Conservation (phyloP, 1,140 invertebrate genomes). For the Cydia pomonella region DNA sequence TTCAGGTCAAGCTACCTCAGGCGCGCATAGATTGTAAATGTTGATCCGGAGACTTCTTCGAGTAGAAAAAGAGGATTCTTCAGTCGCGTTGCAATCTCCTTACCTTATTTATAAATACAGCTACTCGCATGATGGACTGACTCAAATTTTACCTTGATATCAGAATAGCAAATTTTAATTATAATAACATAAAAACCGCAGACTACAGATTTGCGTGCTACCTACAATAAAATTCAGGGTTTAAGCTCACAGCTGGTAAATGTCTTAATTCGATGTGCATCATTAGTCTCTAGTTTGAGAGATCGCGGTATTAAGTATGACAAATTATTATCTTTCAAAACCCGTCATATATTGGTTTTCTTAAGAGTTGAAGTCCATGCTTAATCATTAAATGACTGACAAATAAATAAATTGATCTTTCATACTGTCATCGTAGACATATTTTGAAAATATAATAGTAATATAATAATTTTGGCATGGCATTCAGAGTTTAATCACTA, state of each 20-base stretch:
- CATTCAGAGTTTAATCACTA: too few relatives aligned
- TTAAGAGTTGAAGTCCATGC: too few relatives aligned
- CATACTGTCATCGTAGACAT: too few relatives aligned
- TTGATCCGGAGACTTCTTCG: background rate
- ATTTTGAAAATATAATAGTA: too few relatives aligned
- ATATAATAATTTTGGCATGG: too few relatives aligned
- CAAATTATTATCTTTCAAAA: too few relatives aligned
- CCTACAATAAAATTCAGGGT: background rate
- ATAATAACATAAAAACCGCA: background rate
- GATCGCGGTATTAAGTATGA: too few relatives aligned
- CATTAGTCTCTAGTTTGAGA: too few relatives aligned
- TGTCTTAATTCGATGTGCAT: too few relatives aligned
- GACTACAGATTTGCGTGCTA: background rate
- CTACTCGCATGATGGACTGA: background rate
- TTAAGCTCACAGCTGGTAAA: background rate
- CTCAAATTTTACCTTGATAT: background rate
- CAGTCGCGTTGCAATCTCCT: slow-evolving; percentile 1
- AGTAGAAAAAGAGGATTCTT: background rate
- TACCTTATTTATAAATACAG: background rate
- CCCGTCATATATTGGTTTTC: too few relatives aligned
- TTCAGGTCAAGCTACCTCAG: background rate
- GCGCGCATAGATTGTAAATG: background rate
- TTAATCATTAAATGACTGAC: too few relatives aligned
- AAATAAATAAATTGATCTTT: too few relatives aligned
- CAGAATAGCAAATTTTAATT: background rate